A percentile compares a stretch with the other conserved stretches of the same genome.
Conservation (phyloP, 2,113 vertebrate species). For the Gopherus evgoodei region DNA sequence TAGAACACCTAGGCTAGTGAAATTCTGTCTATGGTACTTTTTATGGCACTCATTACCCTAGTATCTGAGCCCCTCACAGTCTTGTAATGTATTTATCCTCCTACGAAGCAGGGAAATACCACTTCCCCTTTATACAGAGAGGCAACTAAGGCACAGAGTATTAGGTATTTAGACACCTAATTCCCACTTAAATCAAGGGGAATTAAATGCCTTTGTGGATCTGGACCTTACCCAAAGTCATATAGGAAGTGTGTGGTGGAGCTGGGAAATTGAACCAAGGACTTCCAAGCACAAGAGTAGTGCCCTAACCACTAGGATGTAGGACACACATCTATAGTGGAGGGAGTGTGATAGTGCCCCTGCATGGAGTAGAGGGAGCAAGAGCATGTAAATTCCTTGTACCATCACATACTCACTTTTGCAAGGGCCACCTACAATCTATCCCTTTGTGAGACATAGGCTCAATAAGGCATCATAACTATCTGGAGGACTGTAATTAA, state of each 20-base stretch:
- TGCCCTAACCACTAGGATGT: not conserved
- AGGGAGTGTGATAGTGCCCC: not conserved
- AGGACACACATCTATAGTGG: not conserved
- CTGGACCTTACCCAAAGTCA: not conserved
- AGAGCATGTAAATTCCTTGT: not conserved
- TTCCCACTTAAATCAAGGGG: not conserved
- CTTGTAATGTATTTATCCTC: not conserved
- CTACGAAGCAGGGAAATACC: not conserved
- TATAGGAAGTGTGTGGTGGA: not conserved
- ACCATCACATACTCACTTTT: not conserved
- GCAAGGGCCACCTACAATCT: too few species aligned
- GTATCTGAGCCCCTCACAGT: not conserved
- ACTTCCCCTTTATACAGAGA: not conserved
- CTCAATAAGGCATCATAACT: not conserved
- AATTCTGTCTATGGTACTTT: not conserved
- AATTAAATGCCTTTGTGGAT: not conserved
- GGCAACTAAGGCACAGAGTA: not conserved
- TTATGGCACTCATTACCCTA: not conserved
- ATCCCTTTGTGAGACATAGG: not conserved
- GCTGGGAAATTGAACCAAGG: not conserved
- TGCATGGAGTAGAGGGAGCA: not conserved
- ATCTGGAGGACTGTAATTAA: not conserved
- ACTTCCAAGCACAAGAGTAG: not conserved
- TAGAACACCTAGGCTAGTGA: not conserved
- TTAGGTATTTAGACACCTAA: not conserved